Evolutionary conservation across 2,797 vertebrate species (phyloP), one percentile per base, ranked within the genome.

Genomic region (Anguilla pacifica): DNA sequence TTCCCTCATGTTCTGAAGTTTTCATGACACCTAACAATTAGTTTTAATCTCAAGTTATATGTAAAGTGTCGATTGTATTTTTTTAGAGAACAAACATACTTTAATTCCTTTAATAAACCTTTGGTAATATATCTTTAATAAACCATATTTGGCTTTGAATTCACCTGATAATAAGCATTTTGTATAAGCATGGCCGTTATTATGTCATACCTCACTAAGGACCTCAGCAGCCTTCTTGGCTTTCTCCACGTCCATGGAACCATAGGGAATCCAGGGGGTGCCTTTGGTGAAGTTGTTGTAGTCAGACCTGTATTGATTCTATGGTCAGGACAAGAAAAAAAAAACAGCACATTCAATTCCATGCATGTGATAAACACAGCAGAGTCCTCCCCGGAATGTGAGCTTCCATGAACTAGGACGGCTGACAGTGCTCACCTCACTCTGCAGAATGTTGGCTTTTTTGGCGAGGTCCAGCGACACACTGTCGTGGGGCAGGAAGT

Each of bases 231-330:
- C 97, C 91, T 95, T 96, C 94, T 98, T 99, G 13, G 91, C 96
- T 87, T 96, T 98, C 88, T 98, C 98, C 86, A 96, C 94, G 0
- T 98, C 98, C 86, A 99, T 15, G 46, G 97, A 98, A 83, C 98
- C 97, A 1, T 93, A 97, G 35, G 97, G 90, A 0, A 97, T 51
- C 98, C 98, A 99, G 22, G 97, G 96, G 46, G 91, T 72, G 53
- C 98, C 98, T 90, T 97, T 98, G 88, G 96, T 96, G 87, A 93
- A 97, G 90, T 2, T 94, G 88, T 99, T 98, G 94, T 97, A 99
- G n/a, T 99, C 98, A 22, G 96, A 93, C 92, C 96, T 98, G 93
- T 99, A 99, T 43, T 97, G 96, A 88, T 97, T 97, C 98, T 99
- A 89, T 84, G 55, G 87, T 61, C 28, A 49, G 46, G 49, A 92